Evolutionary conservation across 2,797 vertebrate species (phyloP).

Genomic region (Labeo calbasu): DNA sequence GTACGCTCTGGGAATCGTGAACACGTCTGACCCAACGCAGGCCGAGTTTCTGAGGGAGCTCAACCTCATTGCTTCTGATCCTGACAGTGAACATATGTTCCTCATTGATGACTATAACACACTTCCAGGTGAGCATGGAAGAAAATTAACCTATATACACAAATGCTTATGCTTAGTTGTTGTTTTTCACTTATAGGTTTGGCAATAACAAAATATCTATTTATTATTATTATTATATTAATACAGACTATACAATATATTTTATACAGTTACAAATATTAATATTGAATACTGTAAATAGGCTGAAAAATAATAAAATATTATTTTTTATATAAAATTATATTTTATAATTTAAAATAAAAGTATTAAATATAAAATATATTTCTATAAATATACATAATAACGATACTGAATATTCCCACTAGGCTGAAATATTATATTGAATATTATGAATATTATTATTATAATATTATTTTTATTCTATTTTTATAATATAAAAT

Average conservation of each 20-base stretch:
- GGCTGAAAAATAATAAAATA: too few relatives aligned
- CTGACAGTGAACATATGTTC: slow-evolving; percentile 90
- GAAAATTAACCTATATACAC: not conserved
- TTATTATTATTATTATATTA: too few relatives aligned
- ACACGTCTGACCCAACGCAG: slow-evolving; percentile 86
- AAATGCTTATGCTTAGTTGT: too few relatives aligned
- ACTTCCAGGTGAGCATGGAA: slow-evolving; percentile 81
- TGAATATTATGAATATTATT: too few relatives aligned
- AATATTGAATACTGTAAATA: too few relatives aligned
- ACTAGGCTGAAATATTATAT: not conserved
- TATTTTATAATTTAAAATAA: not conserved
- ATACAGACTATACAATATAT: too few relatives aligned
- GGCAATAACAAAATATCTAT: too few relatives aligned
- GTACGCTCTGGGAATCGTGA: slow-evolving; percentile 91
- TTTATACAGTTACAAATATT: not conserved
- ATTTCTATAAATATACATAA: too few relatives aligned
- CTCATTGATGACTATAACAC: slow-evolving; percentile 92
- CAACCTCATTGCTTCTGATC: slow-evolving; percentile 91
- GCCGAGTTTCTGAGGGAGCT: slow-evolving; percentile 86
- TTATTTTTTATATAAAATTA: not conserved
- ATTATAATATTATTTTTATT: too few relatives aligned
- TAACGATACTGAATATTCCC: not conserved
- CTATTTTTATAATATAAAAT: too few relatives aligned
- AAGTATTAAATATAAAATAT: not conserved
- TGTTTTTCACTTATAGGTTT: too few relatives aligned